Conservation (phyloP, 2,888 invertebrate genomes). For the Sabatieria punctata region DNA sequence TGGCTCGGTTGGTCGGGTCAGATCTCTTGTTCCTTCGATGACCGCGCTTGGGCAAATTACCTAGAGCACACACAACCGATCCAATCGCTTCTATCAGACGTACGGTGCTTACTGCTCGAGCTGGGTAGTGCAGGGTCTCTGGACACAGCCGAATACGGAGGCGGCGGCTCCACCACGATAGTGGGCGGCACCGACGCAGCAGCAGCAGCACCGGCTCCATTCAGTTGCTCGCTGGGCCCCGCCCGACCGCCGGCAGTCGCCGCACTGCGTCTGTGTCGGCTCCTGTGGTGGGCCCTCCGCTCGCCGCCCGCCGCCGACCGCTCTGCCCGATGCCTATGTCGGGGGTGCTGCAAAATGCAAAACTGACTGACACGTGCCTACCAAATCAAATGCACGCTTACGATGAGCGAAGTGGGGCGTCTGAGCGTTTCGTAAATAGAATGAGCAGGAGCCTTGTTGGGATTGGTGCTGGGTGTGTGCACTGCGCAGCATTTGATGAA, state of each 20-base stretch:
- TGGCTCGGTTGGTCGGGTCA: too few relatives aligned
- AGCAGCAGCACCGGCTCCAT: too few relatives aligned
- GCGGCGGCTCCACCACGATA: too few relatives aligned
- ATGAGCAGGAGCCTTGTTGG: constrained; percentile 83
- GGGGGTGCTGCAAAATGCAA: not conserved
- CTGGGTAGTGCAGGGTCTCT: too few relatives aligned
- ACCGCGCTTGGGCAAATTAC: too few relatives aligned
- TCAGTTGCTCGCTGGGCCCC: too few relatives aligned
- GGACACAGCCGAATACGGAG: too few relatives aligned
- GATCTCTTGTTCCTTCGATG: too few relatives aligned
- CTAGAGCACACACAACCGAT: too few relatives aligned
- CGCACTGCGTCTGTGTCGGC: not conserved
- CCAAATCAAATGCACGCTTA: not conserved
- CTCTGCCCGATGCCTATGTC: not conserved
- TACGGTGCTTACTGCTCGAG: too few relatives aligned
- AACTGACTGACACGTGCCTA: not conserved
- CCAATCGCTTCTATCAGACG: too few relatives aligned
- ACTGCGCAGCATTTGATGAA: constrained; percentile 99
- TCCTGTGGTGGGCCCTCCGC: not conserved
- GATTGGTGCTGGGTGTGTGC: constrained; percentile 96
- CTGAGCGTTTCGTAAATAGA: constrained; percentile 56
- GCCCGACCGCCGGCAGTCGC: not conserved
- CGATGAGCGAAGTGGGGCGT: constrained; percentile 37
- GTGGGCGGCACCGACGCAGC: too few relatives aligned
- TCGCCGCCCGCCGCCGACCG: not conserved